Evolutionary conservation across 2,113 vertebrate species (phyloP).

Genomic region (Paratilapia polleni): DNA sequence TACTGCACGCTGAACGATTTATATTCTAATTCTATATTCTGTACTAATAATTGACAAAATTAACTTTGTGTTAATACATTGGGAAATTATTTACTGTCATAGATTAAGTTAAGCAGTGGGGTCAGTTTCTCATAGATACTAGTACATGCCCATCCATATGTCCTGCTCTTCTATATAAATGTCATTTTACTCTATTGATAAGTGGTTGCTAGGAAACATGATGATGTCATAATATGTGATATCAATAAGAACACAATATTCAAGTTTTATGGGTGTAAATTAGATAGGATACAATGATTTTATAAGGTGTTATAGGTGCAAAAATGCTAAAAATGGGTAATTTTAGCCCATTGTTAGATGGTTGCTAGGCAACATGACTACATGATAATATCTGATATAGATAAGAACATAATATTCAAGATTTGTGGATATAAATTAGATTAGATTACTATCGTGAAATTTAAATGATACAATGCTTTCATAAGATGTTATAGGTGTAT

Average conservation of each 20-base stretch:
- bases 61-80: too few relatives aligned
- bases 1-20: too few relatives aligned
- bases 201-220: neutral
- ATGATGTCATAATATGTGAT: neutral
- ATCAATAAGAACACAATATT: neutral
- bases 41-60: too few relatives aligned
- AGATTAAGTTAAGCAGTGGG: too few relatives aligned
- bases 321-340: neutral
- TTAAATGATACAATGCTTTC: neutral
- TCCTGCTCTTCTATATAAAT: neutral
- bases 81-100: too few relatives aligned
- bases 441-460: too few relatives aligned
- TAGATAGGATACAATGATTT: neutral
- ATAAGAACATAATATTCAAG: neutral
- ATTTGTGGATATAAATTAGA: neutral
- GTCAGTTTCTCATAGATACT: neutral
- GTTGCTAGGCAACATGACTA: neutral
- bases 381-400: neutral
- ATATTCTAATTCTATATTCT: too few relatives aligned
- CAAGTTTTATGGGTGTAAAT: neutral
- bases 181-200: neutral
- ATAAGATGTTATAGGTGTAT: neutral
- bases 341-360: neutral
- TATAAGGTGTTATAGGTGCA: neutral
- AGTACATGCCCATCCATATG: neutral